phyloP scores from a whole-genome alignment of 1,140 invertebrate species.

The Drosophila jambulina region DNA sequence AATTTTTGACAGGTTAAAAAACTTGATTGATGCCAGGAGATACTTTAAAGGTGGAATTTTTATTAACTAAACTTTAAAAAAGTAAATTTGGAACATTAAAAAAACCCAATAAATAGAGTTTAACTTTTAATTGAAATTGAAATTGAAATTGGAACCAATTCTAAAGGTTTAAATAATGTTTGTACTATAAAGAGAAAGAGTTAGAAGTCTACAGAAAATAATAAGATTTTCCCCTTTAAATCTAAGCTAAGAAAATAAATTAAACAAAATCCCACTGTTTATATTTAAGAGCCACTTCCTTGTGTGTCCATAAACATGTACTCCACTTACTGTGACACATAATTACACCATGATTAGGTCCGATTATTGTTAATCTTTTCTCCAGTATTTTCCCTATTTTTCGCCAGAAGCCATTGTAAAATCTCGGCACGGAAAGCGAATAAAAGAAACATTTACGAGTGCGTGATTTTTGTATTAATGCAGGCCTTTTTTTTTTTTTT shows the following conservation, averaged over 20 bases:
- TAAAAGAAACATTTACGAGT: conserved; percentile 68
- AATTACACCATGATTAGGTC: conserved; percentile 58
- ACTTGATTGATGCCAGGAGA: too few relatives aligned
- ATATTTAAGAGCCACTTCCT: background rate
- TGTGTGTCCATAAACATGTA: background rate
- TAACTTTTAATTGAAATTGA: background rate
- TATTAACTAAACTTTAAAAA: too few relatives aligned
- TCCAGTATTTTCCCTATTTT: conserved; percentile 27
- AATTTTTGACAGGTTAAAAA: too few relatives aligned
- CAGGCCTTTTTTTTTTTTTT: conserved; percentile 21
- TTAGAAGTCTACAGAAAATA: background rate
- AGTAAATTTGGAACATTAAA: too few relatives aligned
- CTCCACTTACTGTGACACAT: conserved; percentile 31
- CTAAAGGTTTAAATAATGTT: too few relatives aligned
- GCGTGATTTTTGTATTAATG: conserved; percentile 75
- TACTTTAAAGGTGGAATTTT: too few relatives aligned
- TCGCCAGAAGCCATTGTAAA: conserved; percentile 46
- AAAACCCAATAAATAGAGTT: too few relatives aligned
- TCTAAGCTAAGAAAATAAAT: too few relatives aligned
- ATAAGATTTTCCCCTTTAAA: background rate
- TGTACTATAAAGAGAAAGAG: too few relatives aligned
- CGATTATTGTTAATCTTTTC: conserved; percentile 45
- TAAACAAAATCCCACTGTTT: background rate
- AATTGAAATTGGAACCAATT: too few relatives aligned
- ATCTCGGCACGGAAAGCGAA: conserved; percentile 66